Base-by-base conservation (phyloP, 2,888 invertebrate species). In the Lepidocyrtinus sp. region DNA sequence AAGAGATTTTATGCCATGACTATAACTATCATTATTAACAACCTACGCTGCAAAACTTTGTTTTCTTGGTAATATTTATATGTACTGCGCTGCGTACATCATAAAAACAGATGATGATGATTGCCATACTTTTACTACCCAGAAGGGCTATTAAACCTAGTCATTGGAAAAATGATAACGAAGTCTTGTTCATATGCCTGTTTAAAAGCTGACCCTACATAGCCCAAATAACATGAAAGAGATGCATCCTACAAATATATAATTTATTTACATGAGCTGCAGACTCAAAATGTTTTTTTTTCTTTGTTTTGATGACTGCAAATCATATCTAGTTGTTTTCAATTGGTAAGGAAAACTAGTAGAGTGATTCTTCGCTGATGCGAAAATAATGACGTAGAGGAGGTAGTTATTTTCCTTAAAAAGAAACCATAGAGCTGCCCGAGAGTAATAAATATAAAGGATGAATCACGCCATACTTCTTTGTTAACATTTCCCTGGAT, bases 401-500 rank as follows among this genome's bases (percentile, higher is more conserved):
- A 36, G 36, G 12, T 36, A n/a, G n/a, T 36, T 36, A 36, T 36
- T 36, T 36, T 5, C 36, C 5, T 12, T 36, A 36, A 12, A 5
- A 36, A 12, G 50, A 50, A 36, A 36, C 36, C 36, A n/a, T n/a
- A n/a, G n/a, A n/a, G 50, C n/a, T 1, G 50, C 50, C 15, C 36
- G 36, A 36, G 50, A 12, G 36, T 36, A 36, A 36, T 36, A 36
- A 7, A 36, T 36, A 36, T 36, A 7, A 36, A 36, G 12, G 50
- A 15, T 7, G 2, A 50, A 17, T 50, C 50, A 50, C 50, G n/a
- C n/a, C n/a, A 36, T 12, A 50, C 50, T 50, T 17, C 15, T 50
- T 50, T 50, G 50, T 50, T 50, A 50, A 12, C 50, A n/a, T 50
- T 50, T 50, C 50, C 50, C 15, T 50, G 50, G 50, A 50, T 50